Percentiles rank a stretch among this genome's conserved stretches.
These are phyloP conservation scores for Hydrochoerus hydrochaeris DNA, from an alignment of 2,113 vertebrate genomes.

Conservation along the genomic window DNA sequence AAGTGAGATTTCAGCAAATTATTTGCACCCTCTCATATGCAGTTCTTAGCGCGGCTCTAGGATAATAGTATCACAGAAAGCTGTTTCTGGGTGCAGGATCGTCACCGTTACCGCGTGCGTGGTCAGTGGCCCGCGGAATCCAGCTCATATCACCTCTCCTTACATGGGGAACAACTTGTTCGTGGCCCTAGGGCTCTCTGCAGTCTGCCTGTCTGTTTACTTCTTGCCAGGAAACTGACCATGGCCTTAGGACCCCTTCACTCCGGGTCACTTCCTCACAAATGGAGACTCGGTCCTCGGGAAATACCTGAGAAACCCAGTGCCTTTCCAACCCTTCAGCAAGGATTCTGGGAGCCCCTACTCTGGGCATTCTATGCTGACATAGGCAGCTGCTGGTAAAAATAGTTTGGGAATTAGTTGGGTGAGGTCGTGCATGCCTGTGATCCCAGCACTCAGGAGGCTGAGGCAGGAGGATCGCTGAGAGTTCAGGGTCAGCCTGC, in stretches of 20 bases:
- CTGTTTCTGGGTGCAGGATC: neutral
- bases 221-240: neutral
- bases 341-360: neutral
- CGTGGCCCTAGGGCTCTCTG: neutral
- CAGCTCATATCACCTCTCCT: accelerated
- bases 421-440: neutral
- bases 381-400: neutral
- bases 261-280: neutral
- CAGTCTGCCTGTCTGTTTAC: neutral
- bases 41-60: neutral
- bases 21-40: slow-evolving; percentile 21
- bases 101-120: neutral
- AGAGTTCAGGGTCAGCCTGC: no score
- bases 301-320: neutral
- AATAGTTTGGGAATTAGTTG: neutral
- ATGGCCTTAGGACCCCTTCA: neutral
- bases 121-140: accelerated
- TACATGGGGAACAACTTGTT: accelerated
- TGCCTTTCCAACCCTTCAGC: neutral
- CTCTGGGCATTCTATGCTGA: neutral
- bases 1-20: slow-evolving; percentile 73
- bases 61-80: slow-evolving; percentile 26
- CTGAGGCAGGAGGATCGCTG: neutral
- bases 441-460: neutral
- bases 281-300: neutral